Evolutionary conservation across 1,140 invertebrate species (phyloP).

Genomic region (Hycleus phaleratus): DNA sequence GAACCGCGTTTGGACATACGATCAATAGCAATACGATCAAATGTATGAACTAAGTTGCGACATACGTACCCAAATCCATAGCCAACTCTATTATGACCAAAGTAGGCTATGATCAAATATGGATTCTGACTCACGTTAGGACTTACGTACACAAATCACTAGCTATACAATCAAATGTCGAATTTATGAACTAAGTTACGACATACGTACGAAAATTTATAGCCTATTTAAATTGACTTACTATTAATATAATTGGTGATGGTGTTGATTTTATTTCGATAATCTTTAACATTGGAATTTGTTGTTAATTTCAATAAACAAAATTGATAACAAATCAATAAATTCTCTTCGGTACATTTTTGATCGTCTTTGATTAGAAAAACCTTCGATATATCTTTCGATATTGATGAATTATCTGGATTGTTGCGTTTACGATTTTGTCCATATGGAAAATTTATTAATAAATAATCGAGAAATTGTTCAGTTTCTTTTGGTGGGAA

Average conservation of each 20-base stretch:
- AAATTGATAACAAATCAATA: conserved; percentile 47
- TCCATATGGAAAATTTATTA: conserved; percentile 30
- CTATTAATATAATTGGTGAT: conserved; percentile 44
- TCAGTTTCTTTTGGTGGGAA: conserved; percentile 24
- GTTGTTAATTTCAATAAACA: conserved; percentile 42
- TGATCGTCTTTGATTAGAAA: conserved; percentile 38
- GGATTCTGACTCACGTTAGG: no score
- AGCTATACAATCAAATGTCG: no score
- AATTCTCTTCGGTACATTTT: conserved; percentile 43
- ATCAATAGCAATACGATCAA: no score
- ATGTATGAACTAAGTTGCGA: no score
- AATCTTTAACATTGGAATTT: conserved; percentile 1
- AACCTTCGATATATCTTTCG: conserved; percentile 14
- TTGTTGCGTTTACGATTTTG: conserved; percentile 8
- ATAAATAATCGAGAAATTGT: conserved; percentile 28
- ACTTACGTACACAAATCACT: no score
- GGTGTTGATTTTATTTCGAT: conserved; percentile 32
- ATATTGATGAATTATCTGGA: conserved; percentile 1
- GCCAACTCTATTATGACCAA: no score
- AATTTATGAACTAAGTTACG: no score
- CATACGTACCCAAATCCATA: no score
- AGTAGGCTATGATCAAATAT: no score
- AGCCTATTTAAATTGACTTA: conserved; percentile 23
- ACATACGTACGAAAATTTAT: no score
- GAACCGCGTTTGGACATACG: no score